Evolutionary conservation across 2,888 invertebrate genomes (phyloP).

Genomic region (Melangyna quadrimaculata): DNA sequence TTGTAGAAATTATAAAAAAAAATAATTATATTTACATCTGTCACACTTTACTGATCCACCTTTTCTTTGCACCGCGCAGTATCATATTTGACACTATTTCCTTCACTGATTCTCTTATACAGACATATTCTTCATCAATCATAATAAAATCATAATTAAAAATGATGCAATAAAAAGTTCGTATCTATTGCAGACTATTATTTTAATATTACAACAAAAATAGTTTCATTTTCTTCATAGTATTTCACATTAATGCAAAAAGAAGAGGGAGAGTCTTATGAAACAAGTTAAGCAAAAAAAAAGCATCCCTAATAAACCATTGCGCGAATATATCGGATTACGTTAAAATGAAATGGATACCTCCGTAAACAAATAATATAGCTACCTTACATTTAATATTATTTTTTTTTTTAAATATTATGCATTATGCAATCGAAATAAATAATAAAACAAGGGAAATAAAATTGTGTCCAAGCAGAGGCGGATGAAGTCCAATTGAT

Average conservation of each 20-base stretch:
- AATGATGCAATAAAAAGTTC: slow-evolving; percentile 58
- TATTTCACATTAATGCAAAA: background rate
- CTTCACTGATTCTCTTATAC: slow-evolving; percentile 4
- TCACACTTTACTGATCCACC: slow-evolving; percentile 70
- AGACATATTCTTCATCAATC: slow-evolving; percentile 49
- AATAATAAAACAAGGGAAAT: slow-evolving; percentile 36
- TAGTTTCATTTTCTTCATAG: slow-evolving; percentile 22
- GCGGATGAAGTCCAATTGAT: background rate
- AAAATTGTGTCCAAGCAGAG: slow-evolving; percentile 38
- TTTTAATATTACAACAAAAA: slow-evolving; percentile 43
- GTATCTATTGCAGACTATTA: slow-evolving; percentile 37
- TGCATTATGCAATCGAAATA: slow-evolving; percentile 49
- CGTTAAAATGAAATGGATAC: slow-evolving; percentile 60
- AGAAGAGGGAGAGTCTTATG: slow-evolving; percentile 16
- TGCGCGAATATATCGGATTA: slow-evolving; percentile 50
- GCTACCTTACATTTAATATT: slow-evolving; percentile 15
- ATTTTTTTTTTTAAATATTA: background rate
- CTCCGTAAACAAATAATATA: slow-evolving; percentile 62
- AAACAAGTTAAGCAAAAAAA: background rate
- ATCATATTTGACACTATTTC: slow-evolving; percentile 16
- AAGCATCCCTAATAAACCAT: slow-evolving; percentile 61
- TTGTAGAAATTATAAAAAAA: slow-evolving; percentile 7
- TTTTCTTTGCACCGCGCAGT: slow-evolving; percentile 28
- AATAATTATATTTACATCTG: slow-evolving; percentile 50
- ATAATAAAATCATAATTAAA: background rate